Evolutionary conservation across 2,888 invertebrate species (phyloP), one percentile per base, ranked within the genome.

Genomic region (Hydropsyche betteni): DNA sequence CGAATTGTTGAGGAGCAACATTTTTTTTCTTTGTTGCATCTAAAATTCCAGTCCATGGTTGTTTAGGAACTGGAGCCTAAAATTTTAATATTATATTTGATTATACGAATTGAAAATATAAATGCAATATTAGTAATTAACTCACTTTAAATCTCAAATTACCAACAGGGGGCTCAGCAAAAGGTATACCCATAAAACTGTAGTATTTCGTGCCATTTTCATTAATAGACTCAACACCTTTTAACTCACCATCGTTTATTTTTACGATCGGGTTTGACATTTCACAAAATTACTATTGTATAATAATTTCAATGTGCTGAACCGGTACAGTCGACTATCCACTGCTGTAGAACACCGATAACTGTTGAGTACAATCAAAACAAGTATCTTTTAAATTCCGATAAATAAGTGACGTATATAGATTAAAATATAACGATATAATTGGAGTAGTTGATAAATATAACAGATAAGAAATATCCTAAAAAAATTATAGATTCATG

Each of bases 131-230:
- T 4, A 16, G 16, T 4, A 64, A 16, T 58, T 24, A 44, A 79
- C 53, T 78, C 81, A 85, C 85, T 83, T 83, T 81, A 81, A 85
- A 85, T 79, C 85, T 81, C 6, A 84, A 78, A 8, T 82, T 79
- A 7, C 82, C 83, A 34, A 85, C 50, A 8, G 85, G 85, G 34
- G 85, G 84, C 79, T 83, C 80, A 0, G 85, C 85, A 73, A 81
- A 85, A 0, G 84, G 84, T 72, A 89, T 84, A 14, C 86, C 84
- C 69, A 86, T 80, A 80, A 87, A 88, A 38, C 85, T 86, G 72
- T 82, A 84, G 79, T 87, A 87, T 77, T 83, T 81, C 50, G 83
- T 82, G 68, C 85, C 86, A 77, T 81, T 83, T 64, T 82, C 83
- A 4, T 85, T 86, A 70, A 80, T 81, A 75, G 83, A 78, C 79